Evolutionary conservation across 2,888 invertebrate genomes (phyloP), one percentile per base, ranked within the genome.

Genomic region (Caenorhabditis sp.): DNA sequence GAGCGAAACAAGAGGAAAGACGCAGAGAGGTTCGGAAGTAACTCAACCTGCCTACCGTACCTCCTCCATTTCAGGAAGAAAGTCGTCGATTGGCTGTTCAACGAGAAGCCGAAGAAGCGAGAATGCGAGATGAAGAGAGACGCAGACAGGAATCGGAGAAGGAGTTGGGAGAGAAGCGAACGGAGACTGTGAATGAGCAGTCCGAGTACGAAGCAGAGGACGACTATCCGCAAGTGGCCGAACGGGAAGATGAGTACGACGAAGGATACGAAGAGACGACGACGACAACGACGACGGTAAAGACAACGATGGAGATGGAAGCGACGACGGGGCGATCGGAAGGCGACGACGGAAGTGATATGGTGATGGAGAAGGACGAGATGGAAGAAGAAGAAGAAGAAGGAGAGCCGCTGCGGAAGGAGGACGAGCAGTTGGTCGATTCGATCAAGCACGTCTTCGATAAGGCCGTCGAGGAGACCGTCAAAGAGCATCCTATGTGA

Each of bases 131-230:
- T 0, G 58, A 68, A 11, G 75, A 75, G 62, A 75, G 52, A 58
- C 75, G 75, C 22, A 66, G 74, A 50, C 55, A 62, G 22, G 59
- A 75, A 24, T 15, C 58, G 30, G 66, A 66, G 41, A 39, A 50
- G 39, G 63, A 59, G 48, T 50, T 41, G 24, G 17, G 41, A 1
- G 35, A 56, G 9, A 58, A 68, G 13, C 35, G 39, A 15, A 53
- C 45, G 1, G 22, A 53, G 7, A 26, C 56, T 9, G 30, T 53
- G 46, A 75, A 68, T 43, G 58, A 70, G 35, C 68, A 75, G 35
- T 75, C 58, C 52, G 75, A 75, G 7, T 75, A 75, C 45, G 59
- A 72, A n/a, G 73, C 37, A 41, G 63, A 75, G 3, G 68, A 68
- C 7, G 66, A 75, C 4, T 63, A 68, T 63, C 68, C 58, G 15